phyloP scores from a whole-genome alignment of 2,888 invertebrate species.

The Lacanobia wlatinum region DNA sequence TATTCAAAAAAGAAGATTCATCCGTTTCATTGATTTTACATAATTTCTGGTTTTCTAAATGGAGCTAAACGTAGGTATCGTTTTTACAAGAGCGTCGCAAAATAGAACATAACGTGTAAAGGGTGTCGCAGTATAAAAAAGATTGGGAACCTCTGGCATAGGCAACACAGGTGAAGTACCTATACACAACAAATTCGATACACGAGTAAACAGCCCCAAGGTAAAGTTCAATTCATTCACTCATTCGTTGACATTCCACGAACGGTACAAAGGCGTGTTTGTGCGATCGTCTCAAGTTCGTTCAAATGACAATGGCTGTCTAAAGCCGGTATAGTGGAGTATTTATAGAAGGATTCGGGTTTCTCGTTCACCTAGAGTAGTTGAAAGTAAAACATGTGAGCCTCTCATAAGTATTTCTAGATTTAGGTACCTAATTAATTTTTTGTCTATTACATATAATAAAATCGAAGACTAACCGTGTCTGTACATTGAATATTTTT shows the following conservation, averaged over 20 bases:
- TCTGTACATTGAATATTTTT: too few species aligned
- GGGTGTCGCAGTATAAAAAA: too few species aligned
- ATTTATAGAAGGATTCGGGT: constrained; percentile 2
- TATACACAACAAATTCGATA: not conserved
- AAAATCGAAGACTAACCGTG: too few species aligned
- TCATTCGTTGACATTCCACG: constrained; percentile 2
- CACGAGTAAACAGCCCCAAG: not conserved
- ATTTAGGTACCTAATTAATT: too few species aligned
- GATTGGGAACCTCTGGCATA: not conserved
- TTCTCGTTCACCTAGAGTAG: not conserved
- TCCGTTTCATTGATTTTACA: too few species aligned
- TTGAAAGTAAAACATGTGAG: not conserved
- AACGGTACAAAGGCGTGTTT: constrained; percentile 29
- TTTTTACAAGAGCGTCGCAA: too few species aligned
- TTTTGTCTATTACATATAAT: too few species aligned
- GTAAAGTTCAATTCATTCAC: constrained; percentile 25
- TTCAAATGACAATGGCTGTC: constrained; percentile 29
- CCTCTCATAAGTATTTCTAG: not conserved
- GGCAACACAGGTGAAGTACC: not conserved
- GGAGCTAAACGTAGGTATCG: too few species aligned
- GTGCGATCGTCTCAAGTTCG: constrained; percentile 26
- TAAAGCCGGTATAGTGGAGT: not conserved
- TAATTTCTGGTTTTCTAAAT: too few species aligned
- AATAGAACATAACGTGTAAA: too few species aligned
- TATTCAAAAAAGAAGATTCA: too few species aligned